Conservation (phyloP, 1,140 invertebrate genomes). For the Heliothis virescens region DNA sequence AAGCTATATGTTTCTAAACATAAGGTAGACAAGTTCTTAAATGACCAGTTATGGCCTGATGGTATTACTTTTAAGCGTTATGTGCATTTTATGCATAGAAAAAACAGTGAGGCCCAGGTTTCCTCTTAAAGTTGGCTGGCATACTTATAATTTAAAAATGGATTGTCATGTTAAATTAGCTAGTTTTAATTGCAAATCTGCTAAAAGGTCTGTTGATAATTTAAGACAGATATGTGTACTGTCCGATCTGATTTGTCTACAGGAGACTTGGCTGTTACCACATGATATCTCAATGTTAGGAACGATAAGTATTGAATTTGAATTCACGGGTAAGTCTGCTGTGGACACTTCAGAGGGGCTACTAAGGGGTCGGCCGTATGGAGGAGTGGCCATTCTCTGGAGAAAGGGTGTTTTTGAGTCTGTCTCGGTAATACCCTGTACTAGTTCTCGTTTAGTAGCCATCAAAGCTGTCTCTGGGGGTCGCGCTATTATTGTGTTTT, state of each 20-base stretch:
- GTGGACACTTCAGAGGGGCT: slow-evolving; percentile 2
- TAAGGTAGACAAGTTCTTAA: slow-evolving; percentile 43
- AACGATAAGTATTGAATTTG: neutral
- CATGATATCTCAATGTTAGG: neutral
- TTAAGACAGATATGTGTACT: neutral
- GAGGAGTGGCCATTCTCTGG: neutral
- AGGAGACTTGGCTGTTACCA: slow-evolving; percentile 6
- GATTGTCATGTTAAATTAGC: too few species aligned
- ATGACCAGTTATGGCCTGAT: slow-evolving; percentile 42
- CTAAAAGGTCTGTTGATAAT: neutral
- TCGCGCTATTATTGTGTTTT: neutral
- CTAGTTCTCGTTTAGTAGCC: neutral
- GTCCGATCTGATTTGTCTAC: neutral
- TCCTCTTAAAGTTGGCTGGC: neutral
- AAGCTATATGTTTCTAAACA: slow-evolving; percentile 34
- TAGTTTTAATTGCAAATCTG: slow-evolving; percentile 10
- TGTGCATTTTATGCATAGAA: slow-evolving; percentile 33
- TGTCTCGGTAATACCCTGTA: neutral
- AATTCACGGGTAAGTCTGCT: neutral
- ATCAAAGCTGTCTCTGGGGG: neutral
- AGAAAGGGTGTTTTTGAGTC: neutral
- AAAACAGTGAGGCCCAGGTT: neutral
- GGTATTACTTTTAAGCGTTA: slow-evolving; percentile 48
- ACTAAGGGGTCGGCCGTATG: neutral
- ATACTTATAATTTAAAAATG: slow-evolving; percentile 7